Base-by-base conservation (phyloP, 1,140 invertebrate species). In the Meloidogyne floridensis region DNA sequence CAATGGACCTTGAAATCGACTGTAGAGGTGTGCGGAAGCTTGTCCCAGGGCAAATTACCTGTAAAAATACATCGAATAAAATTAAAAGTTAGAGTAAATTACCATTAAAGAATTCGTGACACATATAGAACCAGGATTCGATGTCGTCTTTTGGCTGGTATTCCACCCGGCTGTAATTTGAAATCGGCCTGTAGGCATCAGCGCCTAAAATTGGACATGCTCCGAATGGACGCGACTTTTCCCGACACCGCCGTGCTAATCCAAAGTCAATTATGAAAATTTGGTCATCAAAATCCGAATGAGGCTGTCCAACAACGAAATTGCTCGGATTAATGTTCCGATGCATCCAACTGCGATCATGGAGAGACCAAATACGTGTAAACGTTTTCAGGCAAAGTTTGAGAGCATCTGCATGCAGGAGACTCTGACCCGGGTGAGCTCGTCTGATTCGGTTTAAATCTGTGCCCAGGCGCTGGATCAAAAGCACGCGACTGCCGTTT, bases 41-140 rank as follows among this genome's bases (percentile, higher is more conserved):
- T 6, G 3, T 65, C 59, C 59, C 59, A 65, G n/a, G 59, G 59
- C 15, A 65, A 18, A 65, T 15, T n/a, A n/a, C 59, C 59, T 65
- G 15, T 7, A 65, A 65, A 65, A 18, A n/a, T 7, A 18, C 3
- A 13, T 13, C 0, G 2, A 15, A 59, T 59, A 47, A 47, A 47
- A 47, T 47, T 47, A 47, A 47, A 47, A 47, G 4, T 47, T 47
- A 4, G 7, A 47, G 47, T 6, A 47, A 47, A 6, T 59, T 3
- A 65, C 59, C 59, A 65, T 65, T 65, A 65, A 65, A 65, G 59
- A 65, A 65, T 65, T 65, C 59, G 59, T 65, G 59, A 15, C 59
- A 65, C 59, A 65, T 65, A 8, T 65, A 65, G 59, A 65, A 65
- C 59, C 59, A 65, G 2, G 59, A 65, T 65, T 65, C 59, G 59